Evolutionary conservation across 2,113 vertebrate genomes (phyloP).

Genomic region (Callospermophilus lateralis): DNA sequence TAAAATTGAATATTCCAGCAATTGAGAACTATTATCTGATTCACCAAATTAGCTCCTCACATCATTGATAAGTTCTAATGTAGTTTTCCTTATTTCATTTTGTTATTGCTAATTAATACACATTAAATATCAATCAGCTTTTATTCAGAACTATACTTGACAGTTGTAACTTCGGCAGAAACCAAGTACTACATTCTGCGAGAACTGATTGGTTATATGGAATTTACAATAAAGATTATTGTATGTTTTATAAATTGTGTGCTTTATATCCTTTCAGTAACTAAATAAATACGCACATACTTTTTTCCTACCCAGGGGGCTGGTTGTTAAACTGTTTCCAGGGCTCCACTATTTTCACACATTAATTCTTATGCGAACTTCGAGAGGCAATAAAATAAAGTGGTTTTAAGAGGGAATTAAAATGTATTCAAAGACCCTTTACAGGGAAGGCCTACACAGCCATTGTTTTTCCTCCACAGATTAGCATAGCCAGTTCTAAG

Average conservation of each 20-base stretch:
- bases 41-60: not conserved
- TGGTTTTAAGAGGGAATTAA: not conserved
- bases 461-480: not conserved
- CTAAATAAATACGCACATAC: not conserved
- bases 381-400: not conserved
- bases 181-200: not conserved
- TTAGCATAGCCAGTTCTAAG: not conserved
- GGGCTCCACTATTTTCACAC: not conserved
- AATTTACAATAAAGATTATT: not conserved
- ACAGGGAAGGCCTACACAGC: not conserved
- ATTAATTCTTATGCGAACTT: not conserved
- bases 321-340: not conserved
- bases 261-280: not conserved
- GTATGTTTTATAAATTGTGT: not conserved
- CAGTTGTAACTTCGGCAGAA: slow-evolving; percentile 30
- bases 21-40: not conserved
- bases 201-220: not conserved
- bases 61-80: not conserved
- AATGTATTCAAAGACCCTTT: not conserved
- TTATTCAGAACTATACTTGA: not conserved
- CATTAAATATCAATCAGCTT: not conserved
- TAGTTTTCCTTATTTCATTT: not conserved
- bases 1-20: not conserved
- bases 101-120: not conserved
- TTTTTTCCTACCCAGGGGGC: not conserved